A percentile compares a stretch with the other conserved stretches of the same genome.
Conservation (phyloP, 1,140 invertebrate species). For the Mycetomoellerius zeteki region DNA sequence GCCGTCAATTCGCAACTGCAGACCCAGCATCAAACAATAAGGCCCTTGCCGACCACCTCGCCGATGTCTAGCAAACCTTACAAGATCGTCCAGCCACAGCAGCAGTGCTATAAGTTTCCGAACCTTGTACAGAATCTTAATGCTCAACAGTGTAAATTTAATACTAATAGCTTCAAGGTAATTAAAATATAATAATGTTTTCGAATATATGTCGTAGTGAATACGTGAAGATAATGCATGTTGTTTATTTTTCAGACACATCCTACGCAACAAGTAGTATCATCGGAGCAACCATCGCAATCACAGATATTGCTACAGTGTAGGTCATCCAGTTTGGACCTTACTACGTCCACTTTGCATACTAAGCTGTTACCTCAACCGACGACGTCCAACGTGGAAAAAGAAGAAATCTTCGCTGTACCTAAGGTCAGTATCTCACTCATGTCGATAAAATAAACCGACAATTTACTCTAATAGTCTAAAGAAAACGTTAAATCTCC, state of each 20-base stretch:
- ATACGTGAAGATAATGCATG: not conserved
- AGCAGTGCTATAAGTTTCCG: conserved; percentile 86
- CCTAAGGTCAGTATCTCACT: conserved; percentile 84
- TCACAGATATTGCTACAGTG: conserved; percentile 81
- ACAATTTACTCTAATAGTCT: not conserved
- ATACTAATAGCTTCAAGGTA: conserved; percentile 81
- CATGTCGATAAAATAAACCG: not conserved
- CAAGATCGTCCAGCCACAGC: conserved; percentile 79
- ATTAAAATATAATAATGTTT: not conserved
- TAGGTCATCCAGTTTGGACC: conserved; percentile 81
- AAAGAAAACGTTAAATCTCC: not conserved
- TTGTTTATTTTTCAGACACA: conserved; percentile 71
- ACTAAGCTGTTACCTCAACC: conserved; percentile 83
- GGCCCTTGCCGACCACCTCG: conserved; percentile 72
- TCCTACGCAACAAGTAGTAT: conserved; percentile 78
- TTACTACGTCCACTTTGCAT: conserved; percentile 81
- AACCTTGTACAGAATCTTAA: conserved; percentile 83
- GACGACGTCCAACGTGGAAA: conserved; percentile 72
- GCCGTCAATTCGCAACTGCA: conserved; percentile 65
- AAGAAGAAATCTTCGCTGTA: conserved; percentile 87
- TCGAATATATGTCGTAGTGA: not conserved
- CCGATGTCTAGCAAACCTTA: conserved; percentile 79
- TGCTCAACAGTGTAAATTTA: conserved; percentile 83
- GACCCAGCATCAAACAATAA: conserved; percentile 75
- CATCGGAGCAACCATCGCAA: conserved; percentile 76